A percentile compares a stretch with the other conserved stretches of the same genome.
Conservation (phyloP, 2,888 invertebrate genomes). For the Hemaris fuciformis region DNA sequence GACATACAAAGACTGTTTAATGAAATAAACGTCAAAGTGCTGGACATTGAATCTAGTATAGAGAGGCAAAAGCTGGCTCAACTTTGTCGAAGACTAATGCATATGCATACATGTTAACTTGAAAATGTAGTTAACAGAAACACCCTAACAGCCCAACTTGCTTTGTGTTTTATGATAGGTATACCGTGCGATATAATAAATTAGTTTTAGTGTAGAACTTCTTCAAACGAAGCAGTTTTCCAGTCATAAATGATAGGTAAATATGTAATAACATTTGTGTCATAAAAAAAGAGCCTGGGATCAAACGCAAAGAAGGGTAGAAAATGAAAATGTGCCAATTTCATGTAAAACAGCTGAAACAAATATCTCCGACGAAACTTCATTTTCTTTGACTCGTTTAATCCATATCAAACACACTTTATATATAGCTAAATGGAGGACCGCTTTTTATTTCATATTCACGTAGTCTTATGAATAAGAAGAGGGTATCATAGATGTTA, state of each 20-base stretch:
- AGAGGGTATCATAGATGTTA: not conserved
- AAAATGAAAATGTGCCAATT: constrained; percentile 35
- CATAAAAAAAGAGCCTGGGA: constrained; percentile 30
- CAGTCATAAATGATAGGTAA: not conserved
- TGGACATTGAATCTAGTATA: not conserved
- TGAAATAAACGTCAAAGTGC: not conserved
- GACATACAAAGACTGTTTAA: not conserved
- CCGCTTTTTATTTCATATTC: not conserved
- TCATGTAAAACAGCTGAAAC: constrained; percentile 42
- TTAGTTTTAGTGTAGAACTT: no score
- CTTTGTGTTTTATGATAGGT: not conserved
- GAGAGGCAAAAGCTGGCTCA: not conserved
- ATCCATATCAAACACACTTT: constrained; percentile 39
- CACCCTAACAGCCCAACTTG: not conserved
- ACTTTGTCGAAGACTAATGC: not conserved
- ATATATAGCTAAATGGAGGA: not conserved
- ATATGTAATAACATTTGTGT: constrained; percentile 17
- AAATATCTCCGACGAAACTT: constrained; percentile 39
- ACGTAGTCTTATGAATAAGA: not conserved
- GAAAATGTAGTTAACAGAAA: not conserved
- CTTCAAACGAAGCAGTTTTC: not conserved
- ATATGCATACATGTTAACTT: not conserved
- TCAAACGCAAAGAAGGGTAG: constrained; percentile 31
- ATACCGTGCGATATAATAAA: not conserved
- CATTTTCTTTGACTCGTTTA: constrained; percentile 48